These are phyloP conservation scores for Diorhabda carinulata DNA, from an alignment of 1,140 invertebrate genomes.

Conservation along the genomic window DNA sequence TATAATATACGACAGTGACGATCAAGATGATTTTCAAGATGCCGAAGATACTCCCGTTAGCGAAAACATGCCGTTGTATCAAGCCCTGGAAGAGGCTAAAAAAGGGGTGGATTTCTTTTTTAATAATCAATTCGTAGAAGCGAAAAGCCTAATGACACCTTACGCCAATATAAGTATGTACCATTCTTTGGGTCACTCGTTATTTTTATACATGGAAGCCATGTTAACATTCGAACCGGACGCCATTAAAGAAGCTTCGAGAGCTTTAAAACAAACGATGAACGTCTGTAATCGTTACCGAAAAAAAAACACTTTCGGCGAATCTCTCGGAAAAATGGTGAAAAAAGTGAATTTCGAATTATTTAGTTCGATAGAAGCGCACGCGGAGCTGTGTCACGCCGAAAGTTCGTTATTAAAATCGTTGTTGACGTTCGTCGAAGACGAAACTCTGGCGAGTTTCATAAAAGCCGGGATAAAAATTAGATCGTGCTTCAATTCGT, in stretches of 20 bases:
- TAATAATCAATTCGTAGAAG: slow-evolving; percentile 83
- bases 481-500: slow-evolving; percentile 84
- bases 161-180: slow-evolving; percentile 82
- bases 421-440: slow-evolving; percentile 88
- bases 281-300: slow-evolving; percentile 72
- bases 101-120: slow-evolving; percentile 77
- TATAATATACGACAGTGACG: background rate
- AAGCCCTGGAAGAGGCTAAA: slow-evolving; percentile 64
- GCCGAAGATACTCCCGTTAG: slow-evolving; percentile 29
- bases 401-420: slow-evolving; percentile 85
- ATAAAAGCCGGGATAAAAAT: slow-evolving; percentile 92
- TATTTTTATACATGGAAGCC: slow-evolving; percentile 88
- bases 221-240: slow-evolving; percentile 87
- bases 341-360: slow-evolving; percentile 72
- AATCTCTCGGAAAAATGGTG: slow-evolving; percentile 78
- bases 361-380: slow-evolving; percentile 80
- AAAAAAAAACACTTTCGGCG: slow-evolving; percentile 67
- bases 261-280: slow-evolving; percentile 69
- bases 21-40: slow-evolving; percentile 31
- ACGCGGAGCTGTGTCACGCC: slow-evolving; percentile 93
- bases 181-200: slow-evolving; percentile 84
- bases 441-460: slow-evolving; percentile 90
- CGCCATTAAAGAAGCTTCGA: slow-evolving; percentile 69
- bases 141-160: slow-evolving; percentile 68
- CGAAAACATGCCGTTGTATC: slow-evolving; percentile 57